Base-by-base conservation (phyloP, 2,797 vertebrate genomes). In the Allobates femoralis region DNA sequence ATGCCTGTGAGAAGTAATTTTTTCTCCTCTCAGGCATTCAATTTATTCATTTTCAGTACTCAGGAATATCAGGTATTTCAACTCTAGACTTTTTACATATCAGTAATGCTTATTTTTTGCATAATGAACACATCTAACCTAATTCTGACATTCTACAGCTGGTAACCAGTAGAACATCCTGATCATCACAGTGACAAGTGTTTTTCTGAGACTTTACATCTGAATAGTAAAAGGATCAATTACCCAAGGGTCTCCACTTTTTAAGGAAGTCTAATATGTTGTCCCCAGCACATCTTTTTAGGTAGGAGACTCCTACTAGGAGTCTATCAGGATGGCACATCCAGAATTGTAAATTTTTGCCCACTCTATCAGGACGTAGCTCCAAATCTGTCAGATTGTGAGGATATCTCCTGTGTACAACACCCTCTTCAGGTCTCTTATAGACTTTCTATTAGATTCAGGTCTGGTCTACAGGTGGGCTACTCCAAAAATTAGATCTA, bases 101-200 rank as follows among this genome's bases (percentile, higher is more conserved):
- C 19, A 69, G 66, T 26, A 73, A 41, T 46, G 69, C 37, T n/a
- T 73, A 41, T 73, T 73, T n/a, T 73, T 73, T 73, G 69, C 37
- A 73, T 46, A 73, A 73, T 73, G 69, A 41, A 23, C 69, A 14
- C 69, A 41, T 73, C 23, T 46, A 41, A 14, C 37, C 37, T 26
- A 46, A 21, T 46, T 73, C 37, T 23, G 21, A 26, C 32, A 69
- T 41, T 46, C 34, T 73, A 37, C 23, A 37, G 67, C 8, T 69
- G 67, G 19, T 11, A 32, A 67, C 64, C 28, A 67, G 16, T 28
- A 32, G 30, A 19, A 67, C 28, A 34, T 32, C 28, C 12, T 34
- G 64, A 32, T 30, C 34, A 11, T 69, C 21, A 8, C 37, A 41
- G 69, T 73, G 69, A 14, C 37, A n/a, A n/a, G 37, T 73, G 21